Base-by-base conservation (phyloP, 2,113 vertebrate genomes). In the Jacana jacana region DNA sequence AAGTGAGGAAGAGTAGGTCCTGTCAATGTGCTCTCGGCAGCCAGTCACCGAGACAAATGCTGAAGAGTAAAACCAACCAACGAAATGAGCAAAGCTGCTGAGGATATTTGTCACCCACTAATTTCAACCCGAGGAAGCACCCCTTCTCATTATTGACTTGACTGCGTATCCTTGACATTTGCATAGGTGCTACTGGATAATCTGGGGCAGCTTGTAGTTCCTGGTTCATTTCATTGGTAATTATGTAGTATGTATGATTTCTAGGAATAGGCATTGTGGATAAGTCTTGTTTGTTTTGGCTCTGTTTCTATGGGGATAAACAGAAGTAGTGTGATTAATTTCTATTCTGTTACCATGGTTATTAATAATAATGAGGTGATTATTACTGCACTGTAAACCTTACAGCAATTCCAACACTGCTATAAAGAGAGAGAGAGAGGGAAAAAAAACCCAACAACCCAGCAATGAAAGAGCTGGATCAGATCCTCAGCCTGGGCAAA, bases 361-460 rank as follows among this genome's bases (percentile, higher is more conserved):
- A 96, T 97, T 98, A 97, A 97, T 97, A 97, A 97, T 97, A 97
- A 97, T 97, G 96, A 97, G 95, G 96, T 97, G 97, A 97, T 97
- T 97, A 94, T 97, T 96, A 85, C 95, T 16, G 60, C 72, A 37
- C 89, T 88, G 81, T 95, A 96, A 93, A 95, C 86, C 89, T 92
- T 77, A 82, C 78, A 92, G 90, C 91, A 58, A 97, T 95, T 96
- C 91, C 93, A 96, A 88, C 2, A 2, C 69, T 76, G 91, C 85
- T 63, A 96, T 94, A 88, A 77, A 57, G n/a, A 28, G 35, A 25
- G 35, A 48, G 42, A 27, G 49, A 44, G 13, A 11, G 24, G 9
- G 4, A 8, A 65, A 10, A 48, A 52, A 13, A 3, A 22, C 42
- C 42, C 42, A n/a, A n/a, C 42, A 42, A 42, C 13, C 42, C 44